These are phyloP conservation scores for Perca schrenkii DNA, from an alignment of 2,113 vertebrate species.

Conservation along the genomic window DNA sequence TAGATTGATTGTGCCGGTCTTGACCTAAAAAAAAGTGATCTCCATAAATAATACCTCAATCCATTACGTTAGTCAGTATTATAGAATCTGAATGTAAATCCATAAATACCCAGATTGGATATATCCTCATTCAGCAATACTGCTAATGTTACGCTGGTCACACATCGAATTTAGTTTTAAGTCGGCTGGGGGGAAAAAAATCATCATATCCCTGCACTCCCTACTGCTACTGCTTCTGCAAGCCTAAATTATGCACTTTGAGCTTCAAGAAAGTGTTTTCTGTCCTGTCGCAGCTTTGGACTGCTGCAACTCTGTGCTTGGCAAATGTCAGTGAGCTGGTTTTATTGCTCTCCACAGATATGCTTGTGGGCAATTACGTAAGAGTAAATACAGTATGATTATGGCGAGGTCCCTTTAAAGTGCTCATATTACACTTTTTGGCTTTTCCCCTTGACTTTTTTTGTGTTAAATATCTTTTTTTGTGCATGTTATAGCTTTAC, in stretches of 20 bases:
- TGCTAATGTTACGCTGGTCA: background rate
- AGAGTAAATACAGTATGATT: background rate
- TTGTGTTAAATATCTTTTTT: too few species aligned
- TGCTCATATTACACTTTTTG: too few species aligned
- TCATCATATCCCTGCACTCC: too few species aligned
- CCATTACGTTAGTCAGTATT: background rate
- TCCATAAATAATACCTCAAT: slow-evolving; percentile 3
- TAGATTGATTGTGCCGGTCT: background rate
- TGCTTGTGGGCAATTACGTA: slow-evolving; percentile 18
- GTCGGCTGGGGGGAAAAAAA: background rate
- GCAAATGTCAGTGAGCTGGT: slow-evolving; percentile 17
- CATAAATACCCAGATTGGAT: background rate
- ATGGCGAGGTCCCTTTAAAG: background rate
- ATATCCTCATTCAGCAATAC: slow-evolving; percentile 2
- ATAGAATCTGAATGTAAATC: background rate
- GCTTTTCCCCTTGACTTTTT: too few species aligned
- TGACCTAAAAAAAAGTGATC: background rate
- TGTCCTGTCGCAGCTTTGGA: slow-evolving; percentile 9
- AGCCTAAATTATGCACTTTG: background rate
- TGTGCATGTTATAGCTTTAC: too few species aligned
- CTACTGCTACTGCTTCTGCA: background rate
- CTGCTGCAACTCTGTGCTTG: slow-evolving; percentile 14
- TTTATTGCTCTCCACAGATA: slow-evolving; percentile 29
- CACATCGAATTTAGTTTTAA: background rate
- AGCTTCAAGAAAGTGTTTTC: slow-evolving; percentile 2